Percentiles rank a stretch among this genome's conserved stretches.
phyloP scores from a whole-genome alignment of 2,113 vertebrate species.

The Onychostoma macrolepis region DNA sequence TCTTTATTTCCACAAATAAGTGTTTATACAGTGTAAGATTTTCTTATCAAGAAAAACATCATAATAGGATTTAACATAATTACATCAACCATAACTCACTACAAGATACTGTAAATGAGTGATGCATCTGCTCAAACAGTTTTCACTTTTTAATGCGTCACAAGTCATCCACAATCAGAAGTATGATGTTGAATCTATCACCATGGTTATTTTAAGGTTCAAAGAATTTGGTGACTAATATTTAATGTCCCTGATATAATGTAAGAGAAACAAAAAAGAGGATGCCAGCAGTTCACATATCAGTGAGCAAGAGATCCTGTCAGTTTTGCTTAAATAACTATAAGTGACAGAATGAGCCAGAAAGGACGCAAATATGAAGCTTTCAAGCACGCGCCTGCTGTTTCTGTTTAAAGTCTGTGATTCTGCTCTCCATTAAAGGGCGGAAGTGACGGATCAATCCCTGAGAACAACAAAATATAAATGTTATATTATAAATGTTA shows the following conservation, averaged over 20 bases:
- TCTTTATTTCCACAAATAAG: constrained; percentile 26
- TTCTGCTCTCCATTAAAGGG: constrained; percentile 78
- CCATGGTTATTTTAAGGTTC: constrained; percentile 47
- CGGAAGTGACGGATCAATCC: constrained; percentile 80
- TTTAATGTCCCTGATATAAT: not conserved
- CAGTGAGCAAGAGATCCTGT: constrained; percentile 46
- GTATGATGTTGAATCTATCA: not conserved
- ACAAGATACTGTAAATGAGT: not conserved
- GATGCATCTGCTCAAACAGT: not conserved
- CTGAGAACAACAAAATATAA: constrained; percentile 56
- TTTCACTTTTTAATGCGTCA: not conserved
- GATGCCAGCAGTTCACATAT: constrained; percentile 54
- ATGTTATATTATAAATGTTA: not conserved
- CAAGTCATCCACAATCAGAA: not conserved
- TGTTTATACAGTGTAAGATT: constrained; percentile 1
- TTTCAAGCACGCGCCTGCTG: constrained; percentile 70
- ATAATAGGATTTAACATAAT: not conserved
- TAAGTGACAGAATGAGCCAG: constrained; percentile 24
- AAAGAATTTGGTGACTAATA: constrained; percentile 52
- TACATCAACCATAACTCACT: not conserved
- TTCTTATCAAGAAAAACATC: not conserved
- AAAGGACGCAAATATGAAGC: not conserved
- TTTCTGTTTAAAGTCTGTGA: constrained; percentile 70
- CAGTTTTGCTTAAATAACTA: constrained; percentile 55
- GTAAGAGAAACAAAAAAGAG: constrained; percentile 53